Percentiles rank a stretch among this genome's conserved stretches.
Conservation (phyloP, 2,113 vertebrate species). For the Bufo gargarizans region DNA sequence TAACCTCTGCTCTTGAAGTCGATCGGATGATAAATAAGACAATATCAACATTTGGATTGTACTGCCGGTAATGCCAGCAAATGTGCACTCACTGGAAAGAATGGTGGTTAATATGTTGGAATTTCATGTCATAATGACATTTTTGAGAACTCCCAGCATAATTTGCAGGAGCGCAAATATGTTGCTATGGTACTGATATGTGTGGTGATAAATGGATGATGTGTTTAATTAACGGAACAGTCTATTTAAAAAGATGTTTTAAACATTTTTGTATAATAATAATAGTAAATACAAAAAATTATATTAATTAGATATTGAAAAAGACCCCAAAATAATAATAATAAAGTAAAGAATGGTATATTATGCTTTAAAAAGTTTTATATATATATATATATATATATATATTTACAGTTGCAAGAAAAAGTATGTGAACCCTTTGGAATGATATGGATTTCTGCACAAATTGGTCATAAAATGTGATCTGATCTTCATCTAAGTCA, state of each 20-base stretch:
- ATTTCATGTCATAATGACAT: background rate
- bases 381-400: too few species aligned
- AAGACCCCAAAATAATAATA: too few species aligned
- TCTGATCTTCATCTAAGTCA: too few species aligned
- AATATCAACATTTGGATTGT: constrained; percentile 10
- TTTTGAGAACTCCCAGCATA: background rate
- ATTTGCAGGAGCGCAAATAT: background rate
- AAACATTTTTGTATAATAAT: too few species aligned
- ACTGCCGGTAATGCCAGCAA: background rate
- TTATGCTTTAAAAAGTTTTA: too few species aligned
- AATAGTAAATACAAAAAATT: background rate
- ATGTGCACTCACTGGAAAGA: background rate
- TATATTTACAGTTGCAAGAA: too few species aligned
- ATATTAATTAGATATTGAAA: too few species aligned
- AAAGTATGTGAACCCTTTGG: too few species aligned
- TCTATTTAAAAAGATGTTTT: background rate
- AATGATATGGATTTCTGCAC: too few species aligned
- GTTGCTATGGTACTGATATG: background rate
- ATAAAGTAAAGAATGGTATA: too few species aligned
- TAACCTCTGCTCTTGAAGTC: constrained; percentile 6
- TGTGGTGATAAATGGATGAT: background rate
- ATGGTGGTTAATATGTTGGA: background rate
- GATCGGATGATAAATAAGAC: constrained; percentile 32
- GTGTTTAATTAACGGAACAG: background rate
- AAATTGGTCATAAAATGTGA: too few species aligned